Evolutionary conservation across 1,140 invertebrate species (phyloP).

Genomic region (Sitobion miscanthi): DNA sequence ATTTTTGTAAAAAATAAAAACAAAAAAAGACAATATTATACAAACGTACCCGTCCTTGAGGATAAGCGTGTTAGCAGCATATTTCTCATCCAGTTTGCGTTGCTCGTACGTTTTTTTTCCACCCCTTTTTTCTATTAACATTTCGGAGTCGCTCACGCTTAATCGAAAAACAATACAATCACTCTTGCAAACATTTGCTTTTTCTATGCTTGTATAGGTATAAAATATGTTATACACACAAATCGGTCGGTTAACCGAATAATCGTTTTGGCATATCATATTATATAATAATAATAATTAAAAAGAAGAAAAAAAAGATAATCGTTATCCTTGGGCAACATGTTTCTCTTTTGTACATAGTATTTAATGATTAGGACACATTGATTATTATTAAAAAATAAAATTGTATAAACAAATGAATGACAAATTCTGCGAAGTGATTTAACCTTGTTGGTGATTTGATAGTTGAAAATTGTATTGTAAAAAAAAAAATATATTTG

Average conservation of each 20-base stretch:
- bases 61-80: conserved; percentile 35
- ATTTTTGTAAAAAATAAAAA: conserved; percentile 19
- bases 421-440: conserved; percentile 3
- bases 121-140: neutral
- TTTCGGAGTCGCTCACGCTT: conserved; percentile 32
- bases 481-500: conserved; percentile 1
- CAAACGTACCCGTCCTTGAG: conserved; percentile 48
- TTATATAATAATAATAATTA: conserved; percentile 3
- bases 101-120: neutral
- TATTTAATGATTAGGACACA: conserved; percentile 30
- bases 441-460: conserved; percentile 36
- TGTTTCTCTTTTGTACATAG: conserved; percentile 53
- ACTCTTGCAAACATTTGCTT: conserved; percentile 34
- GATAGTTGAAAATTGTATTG: conserved; percentile 42
- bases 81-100: neutral
- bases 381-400: conserved; percentile 28
- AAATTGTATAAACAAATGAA: conserved; percentile 34
- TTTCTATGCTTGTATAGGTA: conserved; percentile 47
- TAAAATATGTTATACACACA: conserved; percentile 17
- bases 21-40: conserved; percentile 43
- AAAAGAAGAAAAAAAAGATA: neutral
- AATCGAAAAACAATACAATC: conserved; percentile 42
- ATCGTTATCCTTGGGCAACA: conserved; percentile 38
- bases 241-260: conserved; percentile 26
- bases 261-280: conserved; percentile 49